These are phyloP conservation scores for Apaloderma vittatum DNA, from an alignment of 2,113 vertebrate genomes.

Conservation along the genomic window DNA sequence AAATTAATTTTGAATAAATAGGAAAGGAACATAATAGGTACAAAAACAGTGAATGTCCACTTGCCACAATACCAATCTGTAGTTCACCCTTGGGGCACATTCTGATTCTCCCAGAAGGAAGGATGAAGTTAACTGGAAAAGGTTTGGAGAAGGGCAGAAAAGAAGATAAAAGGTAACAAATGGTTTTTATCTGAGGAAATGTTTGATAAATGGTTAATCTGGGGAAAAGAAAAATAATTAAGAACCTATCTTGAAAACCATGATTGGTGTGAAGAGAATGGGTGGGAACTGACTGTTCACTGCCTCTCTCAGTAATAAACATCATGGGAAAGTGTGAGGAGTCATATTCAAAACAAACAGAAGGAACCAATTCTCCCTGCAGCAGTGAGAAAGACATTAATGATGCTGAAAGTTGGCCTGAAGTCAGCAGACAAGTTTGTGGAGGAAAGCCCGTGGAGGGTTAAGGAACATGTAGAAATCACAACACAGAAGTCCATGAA, in stretches of 20 bases:
- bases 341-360: neutral
- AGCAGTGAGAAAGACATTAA: neutral
- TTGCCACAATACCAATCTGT: neutral
- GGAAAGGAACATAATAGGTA: neutral
- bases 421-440: neutral
- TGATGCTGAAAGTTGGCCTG: neutral
- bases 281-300: neutral
- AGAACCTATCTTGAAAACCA: neutral
- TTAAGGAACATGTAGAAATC: neutral
- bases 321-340: neutral
- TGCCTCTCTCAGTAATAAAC: neutral
- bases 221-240: fast-evolving
- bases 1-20: neutral
- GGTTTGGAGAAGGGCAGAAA: neutral
- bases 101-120: neutral
- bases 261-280: neutral
- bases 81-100: neutral
- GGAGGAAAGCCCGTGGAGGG: neutral
- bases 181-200: neutral
- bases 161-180: neutral
- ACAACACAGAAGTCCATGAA: neutral
- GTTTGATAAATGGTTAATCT: neutral
- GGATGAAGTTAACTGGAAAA: neutral
- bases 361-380: neutral
- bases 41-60: neutral